These are phyloP conservation scores for Eudyptes chrysolophus DNA, from an alignment of 2,113 vertebrate species.

Conservation along the genomic window DNA sequence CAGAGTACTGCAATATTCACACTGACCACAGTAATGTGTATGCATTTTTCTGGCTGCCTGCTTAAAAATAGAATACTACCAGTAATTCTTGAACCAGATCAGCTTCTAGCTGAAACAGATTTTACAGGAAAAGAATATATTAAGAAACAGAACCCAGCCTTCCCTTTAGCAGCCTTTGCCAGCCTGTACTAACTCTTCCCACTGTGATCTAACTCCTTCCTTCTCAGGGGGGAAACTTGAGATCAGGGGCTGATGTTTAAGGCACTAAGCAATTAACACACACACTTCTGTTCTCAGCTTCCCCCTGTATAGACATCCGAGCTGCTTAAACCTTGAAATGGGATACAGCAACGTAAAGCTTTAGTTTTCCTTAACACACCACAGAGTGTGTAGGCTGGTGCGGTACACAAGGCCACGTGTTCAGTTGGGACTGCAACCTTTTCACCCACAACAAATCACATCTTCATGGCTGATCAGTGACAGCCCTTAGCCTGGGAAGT, in stretches of 20 bases:
- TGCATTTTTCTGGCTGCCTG: not conserved
- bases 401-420: rapidly evolving
- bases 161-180: not conserved
- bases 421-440: not conserved
- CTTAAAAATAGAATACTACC: not conserved
- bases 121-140: not conserved
- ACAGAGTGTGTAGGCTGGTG: rapidly evolving
- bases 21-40: rapidly evolving
- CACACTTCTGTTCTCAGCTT: not conserved
- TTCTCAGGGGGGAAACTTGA: not conserved
- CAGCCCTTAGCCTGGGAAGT: not conserved
- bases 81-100: not conserved
- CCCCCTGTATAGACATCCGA: not conserved
- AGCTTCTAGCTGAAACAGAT: not conserved
- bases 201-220: too few species aligned
- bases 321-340: not conserved
- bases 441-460: not conserved
- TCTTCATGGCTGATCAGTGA: not conserved
- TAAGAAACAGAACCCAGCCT: not conserved
- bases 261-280: not conserved
- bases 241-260: not conserved
- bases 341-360: not conserved
- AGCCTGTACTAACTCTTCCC: not conserved
- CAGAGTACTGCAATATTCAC: not conserved
- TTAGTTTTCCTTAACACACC: not conserved